Conservation (phyloP, 2,113 vertebrate genomes). For the Hystrix brachyura region DNA sequence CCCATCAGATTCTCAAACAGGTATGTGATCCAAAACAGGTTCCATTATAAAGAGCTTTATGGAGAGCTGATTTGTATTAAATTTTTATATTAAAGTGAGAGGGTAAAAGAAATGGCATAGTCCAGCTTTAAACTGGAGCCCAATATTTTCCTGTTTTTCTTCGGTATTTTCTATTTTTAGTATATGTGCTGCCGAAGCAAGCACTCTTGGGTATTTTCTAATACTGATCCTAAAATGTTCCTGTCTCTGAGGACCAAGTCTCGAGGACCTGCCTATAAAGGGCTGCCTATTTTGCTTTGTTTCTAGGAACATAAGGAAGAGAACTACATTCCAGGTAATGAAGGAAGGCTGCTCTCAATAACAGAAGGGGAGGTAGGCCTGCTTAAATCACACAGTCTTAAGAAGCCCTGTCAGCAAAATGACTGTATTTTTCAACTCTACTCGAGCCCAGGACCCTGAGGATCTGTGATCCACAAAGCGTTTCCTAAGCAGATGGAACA, state of each 20-base stretch:
- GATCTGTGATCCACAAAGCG: slow-evolving; percentile 4
- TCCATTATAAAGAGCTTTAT: not conserved
- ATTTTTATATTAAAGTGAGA: not conserved
- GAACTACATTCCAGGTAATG: not conserved
- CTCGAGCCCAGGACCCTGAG: slow-evolving; percentile 14
- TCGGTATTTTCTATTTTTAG: not conserved
- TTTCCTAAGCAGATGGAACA: slow-evolving; percentile 42
- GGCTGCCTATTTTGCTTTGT: slow-evolving; percentile 43
- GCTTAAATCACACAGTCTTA: not conserved
- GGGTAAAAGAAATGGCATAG: not conserved
- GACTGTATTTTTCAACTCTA: slow-evolving; percentile 43
- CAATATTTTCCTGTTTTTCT: not conserved
- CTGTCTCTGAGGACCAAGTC: not conserved
- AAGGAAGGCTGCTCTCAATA: not conserved
- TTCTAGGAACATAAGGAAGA: slow-evolving; percentile 34
- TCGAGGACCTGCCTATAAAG: not conserved
- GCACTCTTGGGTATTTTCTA: not conserved
- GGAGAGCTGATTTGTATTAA: slow-evolving; percentile 3
- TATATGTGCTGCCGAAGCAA: no score
- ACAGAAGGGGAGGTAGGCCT: not conserved
- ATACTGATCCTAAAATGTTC: not conserved
- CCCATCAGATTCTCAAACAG: slow-evolving; percentile 51
- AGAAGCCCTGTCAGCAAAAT: slow-evolving; percentile 40
- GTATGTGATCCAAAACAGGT: slow-evolving; percentile 10
- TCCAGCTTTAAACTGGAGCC: slow-evolving; percentile 52